Percentiles rank a stretch among this genome's conserved stretches.
Conservation (phyloP, 2,888 invertebrate species). For the Cremastinae sp. region DNA sequence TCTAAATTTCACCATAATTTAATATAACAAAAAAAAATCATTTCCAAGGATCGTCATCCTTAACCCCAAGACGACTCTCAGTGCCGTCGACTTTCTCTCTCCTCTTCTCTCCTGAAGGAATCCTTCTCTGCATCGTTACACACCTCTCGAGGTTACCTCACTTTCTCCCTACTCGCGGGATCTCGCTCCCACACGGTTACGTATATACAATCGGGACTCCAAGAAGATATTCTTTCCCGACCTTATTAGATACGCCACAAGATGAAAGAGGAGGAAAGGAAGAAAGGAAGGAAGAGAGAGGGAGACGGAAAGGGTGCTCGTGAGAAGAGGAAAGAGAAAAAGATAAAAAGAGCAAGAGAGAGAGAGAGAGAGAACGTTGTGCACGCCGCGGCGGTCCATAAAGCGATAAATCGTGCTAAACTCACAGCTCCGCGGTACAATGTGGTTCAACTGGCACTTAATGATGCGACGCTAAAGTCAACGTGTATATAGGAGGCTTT, state of each 20-base stretch:
- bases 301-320: slow-evolving; percentile 2
- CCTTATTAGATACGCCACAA: slow-evolving; percentile 58
- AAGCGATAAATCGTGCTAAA: slow-evolving; percentile 76
- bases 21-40: slow-evolving; percentile 26
- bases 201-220: slow-evolving; percentile 12
- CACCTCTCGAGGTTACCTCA: slow-evolving; percentile 24
- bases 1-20: no score
- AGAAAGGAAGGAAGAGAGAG: slow-evolving; percentile 22
- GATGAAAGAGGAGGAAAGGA: slow-evolving; percentile 28
- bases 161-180: slow-evolving; percentile 24
- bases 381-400: slow-evolving; percentile 69
- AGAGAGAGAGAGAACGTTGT: slow-evolving; percentile 42
- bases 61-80: slow-evolving; percentile 73
- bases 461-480: slow-evolving; percentile 68
- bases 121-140: slow-evolving; percentile 60
- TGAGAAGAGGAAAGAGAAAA: neutral
- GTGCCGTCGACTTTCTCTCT: slow-evolving; percentile 50
- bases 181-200: slow-evolving; percentile 8
- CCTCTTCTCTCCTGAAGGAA: slow-evolving; percentile 49
- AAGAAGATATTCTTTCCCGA: slow-evolving; percentile 32
- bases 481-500: slow-evolving; percentile 50
- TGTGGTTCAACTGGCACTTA: slow-evolving; percentile 69
- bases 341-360: no score
- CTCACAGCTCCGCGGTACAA: slow-evolving; percentile 66
- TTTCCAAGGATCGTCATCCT: no score